Percentiles rank a stretch among this genome's conserved stretches.
Conservation (phyloP, 2,113 vertebrate genomes). For the Dascyllus trimaculatus region DNA sequence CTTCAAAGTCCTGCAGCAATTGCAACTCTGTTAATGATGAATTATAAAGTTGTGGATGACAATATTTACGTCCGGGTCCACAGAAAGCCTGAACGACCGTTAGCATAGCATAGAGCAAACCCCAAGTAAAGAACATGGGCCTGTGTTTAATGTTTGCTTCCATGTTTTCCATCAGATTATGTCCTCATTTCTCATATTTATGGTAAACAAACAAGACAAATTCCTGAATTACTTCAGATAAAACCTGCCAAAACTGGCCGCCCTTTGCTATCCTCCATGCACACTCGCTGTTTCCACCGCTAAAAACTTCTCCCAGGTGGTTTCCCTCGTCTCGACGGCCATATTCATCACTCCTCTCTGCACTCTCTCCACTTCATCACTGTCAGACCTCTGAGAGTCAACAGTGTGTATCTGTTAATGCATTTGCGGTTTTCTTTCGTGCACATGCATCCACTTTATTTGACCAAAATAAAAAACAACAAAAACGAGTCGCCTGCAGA, state of each 20-base stretch:
- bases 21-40: no score
- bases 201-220: constrained; percentile 14
- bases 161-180: neutral
- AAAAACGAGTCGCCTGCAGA: neutral
- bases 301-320: constrained; percentile 46
- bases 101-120: no score
- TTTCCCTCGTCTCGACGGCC: constrained; percentile 46
- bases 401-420: constrained; percentile 26
- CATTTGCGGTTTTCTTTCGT: neutral
- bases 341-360: constrained; percentile 62
- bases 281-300: constrained; percentile 1
- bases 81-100: no score
- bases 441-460: neutral
- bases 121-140: no score
- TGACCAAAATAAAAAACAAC: constrained; percentile 2
- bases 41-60: no score
- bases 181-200: constrained; percentile 4
- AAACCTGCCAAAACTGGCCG: constrained; percentile 28
- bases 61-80: no score
- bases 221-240: constrained; percentile 23
- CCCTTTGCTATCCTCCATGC: neutral
- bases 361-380: constrained; percentile 74
- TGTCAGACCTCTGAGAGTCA: constrained; percentile 66
- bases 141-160: constrained; percentile 3
- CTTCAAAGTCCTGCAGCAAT: no score